These are phyloP conservation scores for Equus przewalskii DNA, from an alignment of 2,113 vertebrate genomes.

Conservation along the genomic window DNA sequence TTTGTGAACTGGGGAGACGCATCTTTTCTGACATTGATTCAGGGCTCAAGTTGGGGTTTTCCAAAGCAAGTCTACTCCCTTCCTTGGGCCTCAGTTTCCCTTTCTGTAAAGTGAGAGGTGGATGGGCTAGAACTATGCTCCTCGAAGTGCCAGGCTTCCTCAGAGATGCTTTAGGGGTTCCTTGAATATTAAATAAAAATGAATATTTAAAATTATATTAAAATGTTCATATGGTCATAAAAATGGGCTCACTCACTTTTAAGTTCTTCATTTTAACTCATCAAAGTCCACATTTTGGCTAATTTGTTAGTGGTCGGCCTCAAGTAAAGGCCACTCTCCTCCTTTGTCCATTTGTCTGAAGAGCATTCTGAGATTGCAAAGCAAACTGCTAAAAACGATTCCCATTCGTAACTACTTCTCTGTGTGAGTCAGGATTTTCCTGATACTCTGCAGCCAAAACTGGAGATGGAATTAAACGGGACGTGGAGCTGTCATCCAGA, in stretches of 20 bases:
- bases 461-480: neutral
- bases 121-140: neutral
- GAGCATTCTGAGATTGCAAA: neutral
- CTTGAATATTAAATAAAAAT: neutral
- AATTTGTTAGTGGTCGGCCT: neutral
- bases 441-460: neutral
- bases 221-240: neutral
- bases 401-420: neutral
- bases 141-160: neutral
- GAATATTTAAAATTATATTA: neutral
- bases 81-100: neutral
- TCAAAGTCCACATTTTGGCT: neutral
- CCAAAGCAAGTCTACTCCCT: neutral
- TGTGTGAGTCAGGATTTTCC: neutral
- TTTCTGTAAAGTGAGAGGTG: neutral
- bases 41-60: neutral
- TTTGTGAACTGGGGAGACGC: neutral
- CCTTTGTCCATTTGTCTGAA: neutral
- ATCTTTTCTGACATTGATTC: slow-evolving; percentile 48
- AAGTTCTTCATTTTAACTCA: neutral
- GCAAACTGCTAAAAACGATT: neutral
- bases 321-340: neutral
- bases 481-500: neutral
- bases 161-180: neutral
- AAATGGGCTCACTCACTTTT: neutral